These are phyloP conservation scores for Bembecia ichneumoniformis DNA, from an alignment of 2,888 invertebrate species.

Conservation along the genomic window DNA sequence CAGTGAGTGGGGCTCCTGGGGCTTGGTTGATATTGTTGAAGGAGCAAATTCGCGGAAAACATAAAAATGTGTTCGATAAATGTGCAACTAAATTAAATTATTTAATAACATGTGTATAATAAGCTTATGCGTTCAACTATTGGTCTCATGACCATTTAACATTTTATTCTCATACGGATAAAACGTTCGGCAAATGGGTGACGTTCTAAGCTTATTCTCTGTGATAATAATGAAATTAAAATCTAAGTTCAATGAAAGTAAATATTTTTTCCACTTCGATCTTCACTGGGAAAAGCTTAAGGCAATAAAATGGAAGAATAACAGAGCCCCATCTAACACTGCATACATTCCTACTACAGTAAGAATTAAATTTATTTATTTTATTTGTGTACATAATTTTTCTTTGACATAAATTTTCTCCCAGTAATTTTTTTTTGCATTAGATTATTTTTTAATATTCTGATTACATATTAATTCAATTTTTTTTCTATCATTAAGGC, in stretches of 20 bases:
- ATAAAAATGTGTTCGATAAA: slow-evolving; percentile 8
- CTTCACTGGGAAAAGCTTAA: slow-evolving; percentile 59
- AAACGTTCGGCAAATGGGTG: slow-evolving; percentile 51
- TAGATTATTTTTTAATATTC: too few relatives aligned
- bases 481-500: too few relatives aligned
- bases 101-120: slow-evolving; percentile 37
- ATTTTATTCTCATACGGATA: slow-evolving; percentile 26
- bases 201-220: slow-evolving; percentile 66
- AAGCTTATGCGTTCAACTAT: slow-evolving; percentile 33
- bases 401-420: background rate
- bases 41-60: too few relatives aligned
- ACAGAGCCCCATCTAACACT: slow-evolving; percentile 78
- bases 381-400: background rate
- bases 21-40: too few relatives aligned
- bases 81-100: slow-evolving; percentile 49
- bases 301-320: slow-evolving; percentile 84
- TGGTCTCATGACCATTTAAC: slow-evolving; percentile 57
- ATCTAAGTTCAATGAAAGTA: slow-evolving; percentile 65
- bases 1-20: too few relatives aligned
- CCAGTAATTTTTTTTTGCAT: too few relatives aligned
- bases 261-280: slow-evolving; percentile 58
- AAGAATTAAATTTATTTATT: slow-evolving; percentile 17
- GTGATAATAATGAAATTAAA: slow-evolving; percentile 69
- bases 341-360: slow-evolving; percentile 88
- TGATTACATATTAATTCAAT: too few relatives aligned